These are phyloP conservation scores for Latrodectus hesperus DNA, from an alignment of 2,888 invertebrate genomes.

Conservation along the genomic window DNA sequence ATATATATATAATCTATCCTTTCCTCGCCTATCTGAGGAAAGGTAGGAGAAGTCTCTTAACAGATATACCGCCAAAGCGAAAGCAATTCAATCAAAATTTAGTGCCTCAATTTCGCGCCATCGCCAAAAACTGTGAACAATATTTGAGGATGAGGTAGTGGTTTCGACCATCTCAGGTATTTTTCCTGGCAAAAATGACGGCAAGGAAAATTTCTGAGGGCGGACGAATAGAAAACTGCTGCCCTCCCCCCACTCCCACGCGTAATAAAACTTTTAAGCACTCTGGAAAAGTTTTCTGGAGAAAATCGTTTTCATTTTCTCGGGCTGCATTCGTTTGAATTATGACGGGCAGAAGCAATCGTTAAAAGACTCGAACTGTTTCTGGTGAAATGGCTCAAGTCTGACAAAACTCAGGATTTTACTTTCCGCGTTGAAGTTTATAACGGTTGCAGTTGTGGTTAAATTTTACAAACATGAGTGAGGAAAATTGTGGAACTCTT, in stretches of 20 bases:
- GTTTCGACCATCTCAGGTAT: not conserved
- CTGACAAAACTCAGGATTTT: too few species aligned
- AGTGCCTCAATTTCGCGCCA: not conserved
- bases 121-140: constrained; percentile 1
- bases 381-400: not conserved
- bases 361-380: not conserved
- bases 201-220: not conserved
- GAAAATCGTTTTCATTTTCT: constrained; percentile 3
- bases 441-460: too few species aligned
- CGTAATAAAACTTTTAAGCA: constrained; percentile 1
- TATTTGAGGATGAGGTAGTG: not conserved
- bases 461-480: too few species aligned
- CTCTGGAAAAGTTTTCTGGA: constrained; percentile 1
- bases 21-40: too few species aligned
- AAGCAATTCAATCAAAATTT: constrained; percentile 2
- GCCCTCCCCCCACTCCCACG: not conserved
- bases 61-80: not conserved
- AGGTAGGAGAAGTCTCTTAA: too few species aligned
- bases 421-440: too few species aligned
- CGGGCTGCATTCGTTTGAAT: not conserved
- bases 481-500: too few species aligned
- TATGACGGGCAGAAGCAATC: not conserved
- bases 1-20: too few species aligned
- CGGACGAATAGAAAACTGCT: not conserved
- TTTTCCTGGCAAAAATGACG: not conserved